A percentile compares a stretch with the other conserved stretches of the same genome.
Conservation (phyloP, 2,888 invertebrate species). For the Plebejus argus region DNA sequence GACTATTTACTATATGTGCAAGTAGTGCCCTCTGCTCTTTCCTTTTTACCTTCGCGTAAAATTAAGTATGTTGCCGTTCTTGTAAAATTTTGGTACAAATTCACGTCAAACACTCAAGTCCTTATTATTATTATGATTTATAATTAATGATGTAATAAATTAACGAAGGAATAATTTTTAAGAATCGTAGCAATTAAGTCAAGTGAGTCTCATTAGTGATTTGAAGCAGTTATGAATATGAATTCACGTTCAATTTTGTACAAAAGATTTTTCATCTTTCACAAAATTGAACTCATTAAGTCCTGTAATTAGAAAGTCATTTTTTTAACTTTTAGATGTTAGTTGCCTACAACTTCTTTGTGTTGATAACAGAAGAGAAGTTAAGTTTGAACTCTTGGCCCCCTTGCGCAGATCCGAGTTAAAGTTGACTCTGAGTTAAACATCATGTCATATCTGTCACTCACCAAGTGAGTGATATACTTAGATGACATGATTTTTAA, state of each 20-base stretch:
- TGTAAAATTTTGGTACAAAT: not conserved
- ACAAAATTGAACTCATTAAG: not conserved
- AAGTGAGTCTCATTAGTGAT: constrained; percentile 17
- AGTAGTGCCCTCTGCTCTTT: too few species aligned
- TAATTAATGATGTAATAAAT: not conserved
- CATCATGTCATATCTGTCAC: too few species aligned
- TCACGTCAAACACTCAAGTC: not conserved
- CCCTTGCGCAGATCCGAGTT: too few species aligned
- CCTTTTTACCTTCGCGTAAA: too few species aligned
- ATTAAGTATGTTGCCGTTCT: not conserved
- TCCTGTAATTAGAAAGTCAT: not conserved
- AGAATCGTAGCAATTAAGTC: constrained; percentile 14
- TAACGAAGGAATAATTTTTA: constrained; percentile 11
- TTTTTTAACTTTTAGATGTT: not conserved
- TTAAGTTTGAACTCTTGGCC: too few species aligned
- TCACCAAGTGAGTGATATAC: too few species aligned
- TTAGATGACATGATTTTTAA: too few species aligned
- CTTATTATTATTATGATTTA: not conserved
- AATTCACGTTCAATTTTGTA: not conserved
- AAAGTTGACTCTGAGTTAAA: too few species aligned
- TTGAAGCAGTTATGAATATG: not conserved
- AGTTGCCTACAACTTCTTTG: too few species aligned
- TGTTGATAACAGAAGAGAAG: too few species aligned
- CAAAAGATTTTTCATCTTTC: constrained; percentile 1
- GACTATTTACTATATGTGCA: too few species aligned